Base-by-base conservation (phyloP, 2,797 vertebrate species). In the Sebastes vulpes region DNA sequence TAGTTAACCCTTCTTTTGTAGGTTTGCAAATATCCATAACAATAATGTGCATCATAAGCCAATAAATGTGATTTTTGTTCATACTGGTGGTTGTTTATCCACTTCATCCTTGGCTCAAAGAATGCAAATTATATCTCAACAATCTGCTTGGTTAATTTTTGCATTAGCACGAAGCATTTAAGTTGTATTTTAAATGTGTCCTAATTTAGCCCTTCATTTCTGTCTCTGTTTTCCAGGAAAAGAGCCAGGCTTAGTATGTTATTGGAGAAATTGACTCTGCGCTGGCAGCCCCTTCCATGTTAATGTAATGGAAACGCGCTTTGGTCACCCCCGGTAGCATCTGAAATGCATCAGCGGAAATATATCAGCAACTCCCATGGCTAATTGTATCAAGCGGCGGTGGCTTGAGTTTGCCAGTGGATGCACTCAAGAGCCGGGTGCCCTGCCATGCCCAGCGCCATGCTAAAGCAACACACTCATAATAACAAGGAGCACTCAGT, bases 291-390 rank as follows among this genome's bases (percentile, higher is more conserved):
- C 65, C 54, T 2, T 61, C 67, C 72, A 14, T 77, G 82, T 54
- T 89, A 84, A 85, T 91, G 93, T 92, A 86, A 95, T 94, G 94
- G 92, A 94, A 94, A 93, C 79, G n/a, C 32, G 26, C 77, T 69
- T 35, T 23, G 83, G 79, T 87, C 64, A 20, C 71, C 82, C 58
- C 79, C 63, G 31, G 83, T 83, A 74, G 82, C 85, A 53, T 87
- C 86, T 91, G 91, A 95, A 89, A 92, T 87, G 91, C 86, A 85
- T 81, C 89, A 89, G 85, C 87, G 86, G 91, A 91, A 94, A 91
- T 77, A 79, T 75, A 77, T 81, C 70, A 48, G 84, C 70, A 69
- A 65, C 91, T 84, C 83, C 74, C 89, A 84, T 87, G 91, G 92
- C 88, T 93, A 89, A 92, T 82, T 83, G 87, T 64, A 66, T 83